These are phyloP conservation scores for Holacanthella duospinosa DNA, from an alignment of 2,888 invertebrate genomes.

Conservation along the genomic window DNA sequence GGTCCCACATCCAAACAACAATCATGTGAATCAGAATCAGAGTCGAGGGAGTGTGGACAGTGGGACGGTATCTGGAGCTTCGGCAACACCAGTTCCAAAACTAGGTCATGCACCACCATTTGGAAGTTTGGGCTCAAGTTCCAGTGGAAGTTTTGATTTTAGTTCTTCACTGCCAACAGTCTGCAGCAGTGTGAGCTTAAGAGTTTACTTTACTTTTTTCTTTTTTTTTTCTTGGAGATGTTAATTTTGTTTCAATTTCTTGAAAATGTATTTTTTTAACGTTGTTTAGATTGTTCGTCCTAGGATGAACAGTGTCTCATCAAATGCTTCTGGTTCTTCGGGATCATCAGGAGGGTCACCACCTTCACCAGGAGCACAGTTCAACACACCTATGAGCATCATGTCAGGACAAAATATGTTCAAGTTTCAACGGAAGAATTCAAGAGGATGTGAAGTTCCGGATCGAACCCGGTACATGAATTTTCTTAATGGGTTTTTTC, in stretches of 20 bases:
- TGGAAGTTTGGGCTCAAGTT: conserved; percentile 8
- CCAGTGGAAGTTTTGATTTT: conserved; percentile 5
- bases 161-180: background rate
- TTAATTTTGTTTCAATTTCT: background rate
- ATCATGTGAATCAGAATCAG: conserved; percentile 13
- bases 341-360: conserved; percentile 33
- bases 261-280: background rate
- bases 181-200: conserved; percentile 7
- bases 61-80: background rate
- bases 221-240: background rate
- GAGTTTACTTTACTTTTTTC: background rate
- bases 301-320: conserved; percentile 42
- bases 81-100: background rate
- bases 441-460: conserved; percentile 14
- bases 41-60: background rate
- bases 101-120: conserved; percentile 9
- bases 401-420: conserved; percentile 19
- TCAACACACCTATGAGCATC: conserved; percentile 13
- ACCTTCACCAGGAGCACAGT: conserved; percentile 28
- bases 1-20: conserved; percentile 41
- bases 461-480: conserved; percentile 22
- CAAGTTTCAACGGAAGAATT: conserved; percentile 29
- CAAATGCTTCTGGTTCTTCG: conserved; percentile 42
- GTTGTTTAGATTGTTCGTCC: conserved; percentile 24
- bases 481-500: too few relatives aligned